Base-by-base conservation (phyloP, 2,888 invertebrate species). In the Agonopterix arenella region DNA sequence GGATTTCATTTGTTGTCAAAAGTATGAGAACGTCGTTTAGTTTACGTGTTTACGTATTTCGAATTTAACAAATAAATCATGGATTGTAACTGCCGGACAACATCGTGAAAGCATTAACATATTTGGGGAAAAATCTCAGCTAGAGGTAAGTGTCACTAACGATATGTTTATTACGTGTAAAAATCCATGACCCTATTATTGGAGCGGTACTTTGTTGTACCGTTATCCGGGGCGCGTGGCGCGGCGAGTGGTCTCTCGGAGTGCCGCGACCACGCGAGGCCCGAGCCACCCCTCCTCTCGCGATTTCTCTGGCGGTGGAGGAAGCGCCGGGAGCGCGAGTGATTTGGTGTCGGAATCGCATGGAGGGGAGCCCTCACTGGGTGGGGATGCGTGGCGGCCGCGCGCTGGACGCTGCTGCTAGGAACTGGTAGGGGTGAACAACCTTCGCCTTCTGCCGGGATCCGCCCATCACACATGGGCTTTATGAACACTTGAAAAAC, bases 291-390 rank as follows among this genome's bases (percentile, higher is more conserved):
- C 84, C 85, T 84, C 88, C 86, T 85, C 88, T 84, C 80, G 76
- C 80, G 62, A 72, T 76, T 80, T 82, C 70, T 83, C 80, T 82
- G 76, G 67, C 76, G 70, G 83, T 81, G 83, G 86, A 81, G 86
- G 88, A 83, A 83, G 75, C 81, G 85, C 73, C 82, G 86, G 86
- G 88, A 86, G 84, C 85, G 88, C 85, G 88, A 84, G 86, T 84
- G 81, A 84, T 81, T 86, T 85, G 78, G 80, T 82, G 64, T 69
- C 62, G 70, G 65, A 1, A 76, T 75, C 79, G 77, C 72, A 83
- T 89, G 89, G 89, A 88, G 89, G 89, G 89, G 89, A 88, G 86
- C 85, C 79, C 81, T 80, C 72, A 73, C 64, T 72, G 84, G 89
- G 89, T 85, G 89, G 89, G 89, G 89, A 88, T 89, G 89, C 81